Percentiles rank a stretch among this genome's conserved stretches.
Evolutionary conservation across 1,140 invertebrate genomes (phyloP).

Genomic region (Drosophila nebulosa): DNA sequence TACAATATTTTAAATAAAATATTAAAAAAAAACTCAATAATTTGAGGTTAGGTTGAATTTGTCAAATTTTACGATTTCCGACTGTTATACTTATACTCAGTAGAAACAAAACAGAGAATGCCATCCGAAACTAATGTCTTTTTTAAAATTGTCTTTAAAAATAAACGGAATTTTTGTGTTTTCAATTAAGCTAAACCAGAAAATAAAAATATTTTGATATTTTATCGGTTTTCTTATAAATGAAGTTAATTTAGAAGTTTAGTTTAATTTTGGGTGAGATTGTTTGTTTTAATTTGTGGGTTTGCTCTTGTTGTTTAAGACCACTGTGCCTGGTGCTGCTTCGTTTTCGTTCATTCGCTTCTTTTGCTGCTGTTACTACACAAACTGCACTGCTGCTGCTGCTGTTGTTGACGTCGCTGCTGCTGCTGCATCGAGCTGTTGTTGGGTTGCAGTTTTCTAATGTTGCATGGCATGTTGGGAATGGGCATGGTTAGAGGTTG

Average conservation of each 20-base stretch:
- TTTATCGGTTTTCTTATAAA: too few relatives aligned
- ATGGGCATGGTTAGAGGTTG: slow-evolving; percentile 64
- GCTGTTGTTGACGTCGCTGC: slow-evolving; percentile 16
- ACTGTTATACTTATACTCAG: background rate
- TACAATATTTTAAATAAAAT: background rate
- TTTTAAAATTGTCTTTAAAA: background rate
- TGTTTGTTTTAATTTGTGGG: too few relatives aligned
- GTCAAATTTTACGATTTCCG: too few relatives aligned
- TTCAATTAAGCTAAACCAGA: too few relatives aligned
- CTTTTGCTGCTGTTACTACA: slow-evolving; percentile 36
- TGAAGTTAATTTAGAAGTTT: too few relatives aligned
- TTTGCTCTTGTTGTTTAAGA: background rate
- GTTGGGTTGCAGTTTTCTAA: slow-evolving; percentile 71
- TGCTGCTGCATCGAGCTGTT: slow-evolving; percentile 11
- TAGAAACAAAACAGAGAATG: background rate
- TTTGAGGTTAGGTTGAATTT: background rate
- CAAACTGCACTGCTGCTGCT: slow-evolving; percentile 14
- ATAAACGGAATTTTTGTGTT: too few relatives aligned
- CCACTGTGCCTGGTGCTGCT: slow-evolving; percentile 28
- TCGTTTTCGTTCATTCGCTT: slow-evolving; percentile 64
- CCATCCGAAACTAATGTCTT: too few relatives aligned
- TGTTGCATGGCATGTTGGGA: slow-evolving; percentile 73
- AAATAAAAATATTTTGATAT: too few relatives aligned
- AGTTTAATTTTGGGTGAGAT: too few relatives aligned
- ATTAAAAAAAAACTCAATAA: background rate